Conservation (phyloP, 2,797 vertebrate genomes). For the Urocyon cinereoargenteus region DNA sequence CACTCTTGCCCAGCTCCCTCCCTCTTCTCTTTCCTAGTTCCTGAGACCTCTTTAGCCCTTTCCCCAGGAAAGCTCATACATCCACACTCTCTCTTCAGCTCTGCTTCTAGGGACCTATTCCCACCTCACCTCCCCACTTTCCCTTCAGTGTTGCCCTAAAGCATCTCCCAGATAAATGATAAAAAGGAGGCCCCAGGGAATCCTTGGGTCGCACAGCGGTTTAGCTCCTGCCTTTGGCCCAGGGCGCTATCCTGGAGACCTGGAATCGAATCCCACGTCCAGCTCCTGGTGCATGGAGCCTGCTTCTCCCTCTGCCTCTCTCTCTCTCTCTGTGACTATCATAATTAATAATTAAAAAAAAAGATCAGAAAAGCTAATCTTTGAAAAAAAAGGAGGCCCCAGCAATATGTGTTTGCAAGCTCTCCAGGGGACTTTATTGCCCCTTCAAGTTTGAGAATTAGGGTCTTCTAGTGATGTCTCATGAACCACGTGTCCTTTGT, state of each 20-base stretch:
- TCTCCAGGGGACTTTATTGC: neutral
- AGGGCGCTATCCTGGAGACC: too few species aligned
- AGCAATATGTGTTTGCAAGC: neutral
- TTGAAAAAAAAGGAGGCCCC: too few species aligned
- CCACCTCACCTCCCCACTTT: neutral
- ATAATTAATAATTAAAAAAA: too few species aligned
- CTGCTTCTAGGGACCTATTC: neutral
- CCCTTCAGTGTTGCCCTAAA: neutral
- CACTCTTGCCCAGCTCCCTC: neutral
- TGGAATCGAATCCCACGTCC: fast-evolving
- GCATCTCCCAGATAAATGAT: neutral
- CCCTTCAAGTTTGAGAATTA: neutral
- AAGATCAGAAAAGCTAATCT: too few species aligned
- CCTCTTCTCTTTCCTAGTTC: neutral
- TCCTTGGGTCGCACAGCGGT: too few species aligned
- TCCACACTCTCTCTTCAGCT: neutral
- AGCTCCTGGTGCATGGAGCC: too few species aligned
- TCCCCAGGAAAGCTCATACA: neutral
- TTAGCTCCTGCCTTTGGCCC: too few species aligned
- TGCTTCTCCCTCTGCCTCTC: too few species aligned
- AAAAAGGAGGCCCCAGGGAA: too few species aligned
- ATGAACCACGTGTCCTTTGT: neutral
- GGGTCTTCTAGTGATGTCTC: neutral
- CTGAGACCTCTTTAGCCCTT: neutral
- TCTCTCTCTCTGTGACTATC: too few species aligned